A percentile compares a stretch with the other conserved stretches of the same genome.
Evolutionary conservation across 2,113 vertebrate genomes (phyloP).

Genomic region (Tragelaphus scriptus): DNA sequence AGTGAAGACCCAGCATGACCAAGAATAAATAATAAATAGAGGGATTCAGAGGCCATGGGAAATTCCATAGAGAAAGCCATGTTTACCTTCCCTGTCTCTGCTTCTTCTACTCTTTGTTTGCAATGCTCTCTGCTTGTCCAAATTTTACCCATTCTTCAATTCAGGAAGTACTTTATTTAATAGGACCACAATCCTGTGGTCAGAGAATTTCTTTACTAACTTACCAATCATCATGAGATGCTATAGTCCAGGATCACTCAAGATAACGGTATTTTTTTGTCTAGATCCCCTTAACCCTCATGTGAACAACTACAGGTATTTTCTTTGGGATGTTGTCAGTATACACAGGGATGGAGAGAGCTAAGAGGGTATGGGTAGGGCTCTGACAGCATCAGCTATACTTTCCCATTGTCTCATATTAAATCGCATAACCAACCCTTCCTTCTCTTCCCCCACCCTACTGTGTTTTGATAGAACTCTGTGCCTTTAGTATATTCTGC

Average conservation of each 20-base stretch:
- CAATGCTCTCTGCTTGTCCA: not conserved
- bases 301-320: not conserved
- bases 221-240: not conserved
- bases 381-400: accelerated
- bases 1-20: not conserved
- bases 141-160: not conserved
- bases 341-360: not conserved
- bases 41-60: not conserved
- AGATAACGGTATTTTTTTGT: not conserved
- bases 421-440: not conserved
- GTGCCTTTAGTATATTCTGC: not conserved
- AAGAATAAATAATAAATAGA: not conserved
- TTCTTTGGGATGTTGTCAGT: not conserved
- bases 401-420: not conserved
- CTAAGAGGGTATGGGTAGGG: too few species aligned
- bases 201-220: not conserved
- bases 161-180: not conserved
- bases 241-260: not conserved
- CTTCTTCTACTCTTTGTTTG: not conserved
- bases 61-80: not conserved
- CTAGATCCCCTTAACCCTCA: not conserved
- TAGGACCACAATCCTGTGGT: not conserved
- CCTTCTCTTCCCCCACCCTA: not conserved
- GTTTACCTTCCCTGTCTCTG: not conserved
- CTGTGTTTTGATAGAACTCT: not conserved